Conservation (phyloP, 2,888 invertebrate species). For the Caenorhabditis auriculariae region DNA sequence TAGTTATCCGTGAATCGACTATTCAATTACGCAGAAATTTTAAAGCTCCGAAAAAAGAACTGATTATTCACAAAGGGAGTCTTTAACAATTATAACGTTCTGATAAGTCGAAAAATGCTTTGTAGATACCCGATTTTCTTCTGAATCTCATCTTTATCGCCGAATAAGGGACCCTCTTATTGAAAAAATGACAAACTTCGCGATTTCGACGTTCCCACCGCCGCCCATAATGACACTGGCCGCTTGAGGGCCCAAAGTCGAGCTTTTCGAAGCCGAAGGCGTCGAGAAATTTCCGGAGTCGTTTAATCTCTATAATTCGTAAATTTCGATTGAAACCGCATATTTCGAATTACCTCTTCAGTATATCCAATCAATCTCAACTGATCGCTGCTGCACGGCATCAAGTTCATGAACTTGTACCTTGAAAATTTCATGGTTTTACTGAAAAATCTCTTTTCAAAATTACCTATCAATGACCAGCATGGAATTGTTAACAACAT, state of each 20-base stretch:
- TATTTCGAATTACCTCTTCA: conserved; percentile 20
- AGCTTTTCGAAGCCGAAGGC: too few species aligned
- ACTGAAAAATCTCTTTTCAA: too few species aligned
- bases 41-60: too few species aligned
- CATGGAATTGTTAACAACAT: conserved; percentile 80
- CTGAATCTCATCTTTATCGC: too few species aligned
- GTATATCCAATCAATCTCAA: conserved; percentile 73
- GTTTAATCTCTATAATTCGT: too few species aligned
- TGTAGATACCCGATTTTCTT: background rate
- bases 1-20: too few species aligned
- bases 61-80: too few species aligned
- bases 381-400: conserved; percentile 87
- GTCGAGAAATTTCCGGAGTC: background rate
- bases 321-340: too few species aligned
- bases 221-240: conserved; percentile 44
- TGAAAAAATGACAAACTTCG: conserved; percentile 12
- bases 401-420: conserved; percentile 90
- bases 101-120: too few species aligned
- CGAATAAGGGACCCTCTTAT: background rate
- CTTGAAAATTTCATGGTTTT: too few species aligned
- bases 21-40: too few species aligned
- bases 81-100: too few species aligned
- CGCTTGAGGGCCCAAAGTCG: conserved; percentile 27
- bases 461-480: conserved; percentile 79
- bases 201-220: conserved; percentile 17